Conservation (phyloP, 2,113 vertebrate genomes). For the Laticauda laticaudata region DNA sequence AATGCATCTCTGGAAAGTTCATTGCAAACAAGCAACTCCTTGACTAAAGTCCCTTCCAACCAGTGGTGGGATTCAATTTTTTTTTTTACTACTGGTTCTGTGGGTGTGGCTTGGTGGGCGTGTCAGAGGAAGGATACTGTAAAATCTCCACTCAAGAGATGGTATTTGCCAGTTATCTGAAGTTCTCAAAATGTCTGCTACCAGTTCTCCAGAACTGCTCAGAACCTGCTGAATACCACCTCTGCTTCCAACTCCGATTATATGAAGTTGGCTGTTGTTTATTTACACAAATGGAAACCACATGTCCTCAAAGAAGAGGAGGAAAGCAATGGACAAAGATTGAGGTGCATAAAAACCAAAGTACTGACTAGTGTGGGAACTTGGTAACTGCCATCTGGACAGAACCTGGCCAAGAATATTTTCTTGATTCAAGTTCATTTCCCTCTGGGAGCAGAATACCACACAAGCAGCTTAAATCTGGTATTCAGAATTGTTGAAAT, state of each 20-base stretch:
- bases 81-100: no score
- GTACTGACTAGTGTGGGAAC: neutral
- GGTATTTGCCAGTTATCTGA: no score
- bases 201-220: no score
- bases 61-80: no score
- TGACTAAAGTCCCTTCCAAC: neutral
- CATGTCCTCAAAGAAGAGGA: neutral
- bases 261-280: neutral
- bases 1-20: neutral
- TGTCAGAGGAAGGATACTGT: no score
- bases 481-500: neutral
- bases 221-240: no score
- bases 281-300: neutral
- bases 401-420: neutral
- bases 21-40: neutral
- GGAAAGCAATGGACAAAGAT: neutral
- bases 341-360: neutral
- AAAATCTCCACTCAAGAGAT: no score
- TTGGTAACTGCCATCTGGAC: neutral
- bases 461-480: neutral
- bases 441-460: neutral
- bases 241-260: neutral
- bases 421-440: neutral
- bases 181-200: no score
- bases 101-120: no score